Percentiles rank a stretch among this genome's conserved stretches.
Evolutionary conservation across 1,140 invertebrate genomes (phyloP).

Genomic region (Chrysomallon squamiferum): DNA sequence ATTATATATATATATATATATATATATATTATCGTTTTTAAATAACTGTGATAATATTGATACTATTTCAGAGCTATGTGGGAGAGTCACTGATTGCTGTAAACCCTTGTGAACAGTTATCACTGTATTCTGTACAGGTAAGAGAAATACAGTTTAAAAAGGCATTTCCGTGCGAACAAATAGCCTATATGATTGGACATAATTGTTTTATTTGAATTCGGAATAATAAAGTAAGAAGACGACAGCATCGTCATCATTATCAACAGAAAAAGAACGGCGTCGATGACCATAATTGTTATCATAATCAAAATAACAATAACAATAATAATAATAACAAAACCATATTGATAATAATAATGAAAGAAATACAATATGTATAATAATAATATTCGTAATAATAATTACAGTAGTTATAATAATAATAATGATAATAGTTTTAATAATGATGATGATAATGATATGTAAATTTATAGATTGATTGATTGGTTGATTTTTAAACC

Average conservation of each 20-base stretch:
- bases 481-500: too few relatives aligned
- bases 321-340: too few relatives aligned
- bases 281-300: not conserved
- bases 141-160: constrained; percentile 70
- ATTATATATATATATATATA: too few relatives aligned
- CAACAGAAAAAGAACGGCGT: not conserved
- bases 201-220: not conserved
- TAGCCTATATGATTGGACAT: not conserved
- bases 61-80: constrained; percentile 75
- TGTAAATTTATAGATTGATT: too few relatives aligned
- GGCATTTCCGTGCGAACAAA: not conserved
- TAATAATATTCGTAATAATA: too few relatives aligned
- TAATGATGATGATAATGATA: too few relatives aligned
- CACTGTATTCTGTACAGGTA: constrained; percentile 76
- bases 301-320: not conserved
- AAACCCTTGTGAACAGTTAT: constrained; percentile 79
- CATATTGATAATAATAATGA: too few relatives aligned
- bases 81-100: constrained; percentile 84
- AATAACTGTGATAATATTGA: too few relatives aligned
- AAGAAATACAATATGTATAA: too few relatives aligned
- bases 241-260: not conserved
- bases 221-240: not conserved
- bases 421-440: too few relatives aligned
- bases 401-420: too few relatives aligned
- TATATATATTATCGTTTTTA: too few relatives aligned